Base-by-base conservation (phyloP, 1,140 invertebrate genomes). In the Drosophila nigromelanica region DNA sequence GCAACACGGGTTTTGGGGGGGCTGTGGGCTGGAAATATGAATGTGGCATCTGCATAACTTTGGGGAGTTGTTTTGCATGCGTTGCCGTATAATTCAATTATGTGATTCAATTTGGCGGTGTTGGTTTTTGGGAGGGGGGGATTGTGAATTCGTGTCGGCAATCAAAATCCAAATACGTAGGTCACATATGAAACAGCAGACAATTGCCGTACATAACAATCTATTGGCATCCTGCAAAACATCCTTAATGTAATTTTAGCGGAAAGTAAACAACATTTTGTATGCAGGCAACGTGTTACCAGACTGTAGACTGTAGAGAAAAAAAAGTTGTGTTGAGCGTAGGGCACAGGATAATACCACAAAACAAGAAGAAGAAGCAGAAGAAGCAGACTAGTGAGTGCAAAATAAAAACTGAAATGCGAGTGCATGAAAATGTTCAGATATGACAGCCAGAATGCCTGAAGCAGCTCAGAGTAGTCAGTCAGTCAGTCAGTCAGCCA, bases 221-320 rank as follows among this genome's bases (percentile, higher is more conserved):
- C 80, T 89, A 89, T 80, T 89, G 76, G 87, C 85, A 89, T 89
- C 83, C 83, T 89, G 83, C 76, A 89, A 89, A 89, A 89, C 83
- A 89, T 89, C 83, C 83, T 89, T 89, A 89, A 89, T 89, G 83
- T 89, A 89, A 89, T 89, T 89, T 89, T 78, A 89, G 85, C 83
- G 83, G 76, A 89, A 83, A 83, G 83, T 89, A 89, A 89, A 89
- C 83, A 89, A 89, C 62, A 89, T 89, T 89, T 73, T 74, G 83
- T 89, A 89, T 89, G 85, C 83, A 89, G 45, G 66, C 73, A 59
- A 67, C 85, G 83, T 89, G 69, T 72, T 55, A 40, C 35, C 79
- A 78, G 50, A 62, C 64, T 66, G 76, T 47, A 58, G 52, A 78
- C 59, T 55, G 66, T 39, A 15, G 64, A 27, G 63, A 72, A 73